phyloP scores from a whole-genome alignment of 2,888 invertebrate genomes.

The Molorchus minor region DNA sequence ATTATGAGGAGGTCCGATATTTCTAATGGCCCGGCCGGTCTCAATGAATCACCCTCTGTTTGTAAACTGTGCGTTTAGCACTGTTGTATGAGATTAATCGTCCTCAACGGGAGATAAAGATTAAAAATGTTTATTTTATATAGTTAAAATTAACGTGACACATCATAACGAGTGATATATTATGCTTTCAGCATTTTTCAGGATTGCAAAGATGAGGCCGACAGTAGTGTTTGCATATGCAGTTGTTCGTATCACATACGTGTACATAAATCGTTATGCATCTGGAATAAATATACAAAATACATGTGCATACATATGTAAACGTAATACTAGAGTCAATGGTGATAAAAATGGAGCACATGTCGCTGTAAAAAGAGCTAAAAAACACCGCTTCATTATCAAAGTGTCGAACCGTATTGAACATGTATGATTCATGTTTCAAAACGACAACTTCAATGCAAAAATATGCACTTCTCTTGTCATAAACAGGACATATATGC shows the following conservation, averaged over 20 bases:
- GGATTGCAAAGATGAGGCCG: conserved; percentile 42
- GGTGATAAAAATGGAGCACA: conserved; percentile 58
- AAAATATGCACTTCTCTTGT: conserved; percentile 63
- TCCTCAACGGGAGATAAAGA: conserved; percentile 6
- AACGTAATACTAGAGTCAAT: conserved; percentile 54
- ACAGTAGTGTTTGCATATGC: conserved; percentile 44
- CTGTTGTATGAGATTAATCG: too few species aligned
- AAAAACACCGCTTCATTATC: conserved; percentile 60
- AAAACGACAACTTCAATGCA: conserved; percentile 62
- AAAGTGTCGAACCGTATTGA: conserved; percentile 63
- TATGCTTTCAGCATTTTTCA: conserved; percentile 42
- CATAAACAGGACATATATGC: conserved; percentile 62
- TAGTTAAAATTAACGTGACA: conserved; percentile 34
- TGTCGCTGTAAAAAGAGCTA: conserved; percentile 47
- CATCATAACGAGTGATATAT: conserved; percentile 37
- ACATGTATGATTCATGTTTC: conserved; percentile 63
- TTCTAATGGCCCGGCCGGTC: too few species aligned
- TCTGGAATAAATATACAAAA: conserved; percentile 50
- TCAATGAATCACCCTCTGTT: too few species aligned
- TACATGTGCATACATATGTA: conserved; percentile 55
- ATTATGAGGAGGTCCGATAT: too few species aligned
- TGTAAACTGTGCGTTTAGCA: too few species aligned
- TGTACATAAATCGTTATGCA: conserved; percentile 48
- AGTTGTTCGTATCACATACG: conserved; percentile 38
- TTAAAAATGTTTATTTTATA: conserved; percentile 30